Conservation (phyloP, 2,113 vertebrate genomes). For the Pleuronectes platessa region DNA sequence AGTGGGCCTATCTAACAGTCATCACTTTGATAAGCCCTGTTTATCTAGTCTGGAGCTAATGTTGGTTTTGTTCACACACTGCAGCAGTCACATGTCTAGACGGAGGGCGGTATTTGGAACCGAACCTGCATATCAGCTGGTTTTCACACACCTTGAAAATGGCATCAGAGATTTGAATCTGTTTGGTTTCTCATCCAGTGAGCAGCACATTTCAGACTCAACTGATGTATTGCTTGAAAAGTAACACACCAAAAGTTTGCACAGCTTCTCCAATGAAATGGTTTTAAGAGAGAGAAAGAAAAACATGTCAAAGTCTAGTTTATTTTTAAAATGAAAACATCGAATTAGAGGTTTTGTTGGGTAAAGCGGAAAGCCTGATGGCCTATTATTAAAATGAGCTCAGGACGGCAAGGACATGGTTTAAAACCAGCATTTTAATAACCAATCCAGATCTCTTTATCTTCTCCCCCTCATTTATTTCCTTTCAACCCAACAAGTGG, state of each 20-base stretch:
- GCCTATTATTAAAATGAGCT: background rate
- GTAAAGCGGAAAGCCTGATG: background rate
- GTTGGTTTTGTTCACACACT: constrained; percentile 22
- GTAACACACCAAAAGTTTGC: too few species aligned
- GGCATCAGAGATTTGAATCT: background rate
- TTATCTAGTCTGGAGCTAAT: constrained; percentile 10
- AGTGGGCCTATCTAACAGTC: background rate
- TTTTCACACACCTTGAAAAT: background rate
- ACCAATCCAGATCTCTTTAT: too few species aligned
- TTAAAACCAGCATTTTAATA: too few species aligned
- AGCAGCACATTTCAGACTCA: too few species aligned
- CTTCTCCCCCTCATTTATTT: background rate
- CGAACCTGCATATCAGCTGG: background rate
- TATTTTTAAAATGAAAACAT: constrained; percentile 3
- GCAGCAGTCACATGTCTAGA: constrained; percentile 1
- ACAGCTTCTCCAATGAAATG: too few species aligned
- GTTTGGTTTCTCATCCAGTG: background rate
- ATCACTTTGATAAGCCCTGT: background rate
- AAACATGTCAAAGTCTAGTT: too few species aligned
- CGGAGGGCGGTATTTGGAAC: background rate
- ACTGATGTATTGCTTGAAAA: too few species aligned
- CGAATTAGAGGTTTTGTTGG: background rate
- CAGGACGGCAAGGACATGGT: background rate
- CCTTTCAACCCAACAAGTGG: background rate
- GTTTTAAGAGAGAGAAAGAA: too few species aligned